A percentile compares a stretch with the other conserved stretches of the same genome.
Conservation (phyloP, 1,140 invertebrate genomes). For the Lordiphosa clarofinis region DNA sequence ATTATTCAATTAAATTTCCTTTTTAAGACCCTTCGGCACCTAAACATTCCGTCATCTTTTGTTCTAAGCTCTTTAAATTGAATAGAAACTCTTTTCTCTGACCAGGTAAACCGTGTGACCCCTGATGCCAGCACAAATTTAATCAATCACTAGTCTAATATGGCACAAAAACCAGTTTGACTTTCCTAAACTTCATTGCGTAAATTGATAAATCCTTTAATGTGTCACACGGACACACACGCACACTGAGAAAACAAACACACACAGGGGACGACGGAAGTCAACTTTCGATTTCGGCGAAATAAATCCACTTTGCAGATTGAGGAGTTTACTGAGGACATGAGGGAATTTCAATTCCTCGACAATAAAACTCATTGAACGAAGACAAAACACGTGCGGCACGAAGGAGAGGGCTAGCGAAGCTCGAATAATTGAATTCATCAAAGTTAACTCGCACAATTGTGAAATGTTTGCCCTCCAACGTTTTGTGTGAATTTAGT, state of each 20-base stretch:
- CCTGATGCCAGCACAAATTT: too few relatives aligned
- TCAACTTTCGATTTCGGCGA: constrained; percentile 73
- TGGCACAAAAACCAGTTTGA: constrained; percentile 35
- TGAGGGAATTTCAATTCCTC: constrained; percentile 64
- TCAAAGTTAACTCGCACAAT: constrained; percentile 77
- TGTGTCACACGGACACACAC: constrained; percentile 23
- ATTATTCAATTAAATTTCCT: too few relatives aligned
- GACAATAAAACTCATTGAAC: constrained; percentile 64
- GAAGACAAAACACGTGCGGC: constrained; percentile 57
- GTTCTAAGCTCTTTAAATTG: too few relatives aligned
- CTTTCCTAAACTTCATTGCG: constrained; percentile 48
- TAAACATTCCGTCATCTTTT: too few relatives aligned
- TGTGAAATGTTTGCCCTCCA: constrained; percentile 41
- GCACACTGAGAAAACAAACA: constrained; percentile 5
- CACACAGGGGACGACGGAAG: constrained; percentile 21
- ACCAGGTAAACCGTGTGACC: constrained; percentile 2
- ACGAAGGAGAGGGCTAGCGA: constrained; percentile 17
- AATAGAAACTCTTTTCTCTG: too few relatives aligned
- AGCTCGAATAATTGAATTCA: constrained; percentile 73
- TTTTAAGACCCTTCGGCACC: too few relatives aligned
- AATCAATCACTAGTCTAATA: constrained; percentile 60
- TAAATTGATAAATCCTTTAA: constrained; percentile 76
- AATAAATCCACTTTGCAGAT: constrained; percentile 74
- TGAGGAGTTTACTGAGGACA: constrained; percentile 30
- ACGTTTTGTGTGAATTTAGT: constrained; percentile 55